Conservation (phyloP, 1,140 invertebrate species). For the Scaptomyza pallida region DNA sequence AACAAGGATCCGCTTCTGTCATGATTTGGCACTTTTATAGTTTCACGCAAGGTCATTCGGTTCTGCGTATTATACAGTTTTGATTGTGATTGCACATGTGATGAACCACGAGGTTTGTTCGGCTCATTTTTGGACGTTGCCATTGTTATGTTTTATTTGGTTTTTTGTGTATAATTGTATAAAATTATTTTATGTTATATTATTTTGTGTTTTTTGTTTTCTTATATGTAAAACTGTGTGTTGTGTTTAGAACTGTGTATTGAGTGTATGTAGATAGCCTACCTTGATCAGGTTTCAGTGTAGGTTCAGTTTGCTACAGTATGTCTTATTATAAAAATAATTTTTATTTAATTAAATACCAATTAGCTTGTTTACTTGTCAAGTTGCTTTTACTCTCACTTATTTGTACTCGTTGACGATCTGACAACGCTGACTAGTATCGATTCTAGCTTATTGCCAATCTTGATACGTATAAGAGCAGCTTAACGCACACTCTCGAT, state of each 20-base stretch:
- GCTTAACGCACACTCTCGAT: not conserved
- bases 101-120: not conserved
- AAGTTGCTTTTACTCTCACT: too few species aligned
- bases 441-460: not conserved
- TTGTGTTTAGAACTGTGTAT: not conserved
- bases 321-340: too few species aligned
- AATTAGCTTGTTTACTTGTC: too few species aligned
- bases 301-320: too few species aligned
- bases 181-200: not conserved
- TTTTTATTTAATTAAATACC: too few species aligned
- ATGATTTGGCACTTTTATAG: conserved; percentile 4
- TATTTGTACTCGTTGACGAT: not conserved
- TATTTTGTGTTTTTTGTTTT: not conserved
- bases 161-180: not conserved
- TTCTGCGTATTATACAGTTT: not conserved
- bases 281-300: not conserved
- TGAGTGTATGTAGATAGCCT: not conserved
- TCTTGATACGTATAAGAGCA: not conserved
- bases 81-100: not conserved
- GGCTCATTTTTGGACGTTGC: too few species aligned
- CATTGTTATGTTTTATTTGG: not conserved
- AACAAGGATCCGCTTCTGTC: not conserved
- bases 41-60: too few species aligned
- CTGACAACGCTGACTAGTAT: too few species aligned
- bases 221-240: not conserved